Evolutionary conservation across 2,113 vertebrate genomes (phyloP).

Genomic region (Neotoma lepida): DNA sequence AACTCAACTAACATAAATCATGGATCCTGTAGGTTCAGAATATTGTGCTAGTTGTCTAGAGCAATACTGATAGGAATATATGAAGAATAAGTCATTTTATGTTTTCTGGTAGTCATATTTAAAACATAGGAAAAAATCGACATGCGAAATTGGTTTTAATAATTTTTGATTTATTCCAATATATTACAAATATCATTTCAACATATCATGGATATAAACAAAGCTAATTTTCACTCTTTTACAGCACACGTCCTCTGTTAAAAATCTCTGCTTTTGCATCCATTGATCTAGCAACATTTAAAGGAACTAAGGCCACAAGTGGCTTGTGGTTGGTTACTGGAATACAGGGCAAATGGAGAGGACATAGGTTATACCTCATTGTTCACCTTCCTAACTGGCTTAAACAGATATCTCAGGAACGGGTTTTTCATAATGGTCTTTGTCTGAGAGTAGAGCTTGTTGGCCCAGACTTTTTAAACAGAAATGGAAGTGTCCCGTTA

Average conservation of each 20-base stretch:
- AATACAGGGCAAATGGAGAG: background rate
- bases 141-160: constrained; percentile 37
- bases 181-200: background rate
- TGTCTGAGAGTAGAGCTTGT: background rate
- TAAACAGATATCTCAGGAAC: background rate
- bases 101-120: constrained; percentile 5
- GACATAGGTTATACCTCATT: background rate
- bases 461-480: background rate
- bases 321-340: background rate
- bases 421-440: constrained; percentile 9
- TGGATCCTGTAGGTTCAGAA: background rate
- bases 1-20: constrained; percentile 18
- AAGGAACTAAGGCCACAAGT: background rate
- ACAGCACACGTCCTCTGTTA: background rate
- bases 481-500: background rate
- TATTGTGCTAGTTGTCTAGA: background rate
- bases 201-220: background rate
- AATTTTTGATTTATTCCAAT: background rate
- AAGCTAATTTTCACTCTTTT: background rate
- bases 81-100: background rate
- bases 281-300: background rate
- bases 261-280: background rate
- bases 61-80: background rate
- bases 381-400: background rate
- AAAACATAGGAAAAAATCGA: background rate